Conservation (phyloP, 2,113 vertebrate genomes). For the Jaculus jaculus region DNA sequence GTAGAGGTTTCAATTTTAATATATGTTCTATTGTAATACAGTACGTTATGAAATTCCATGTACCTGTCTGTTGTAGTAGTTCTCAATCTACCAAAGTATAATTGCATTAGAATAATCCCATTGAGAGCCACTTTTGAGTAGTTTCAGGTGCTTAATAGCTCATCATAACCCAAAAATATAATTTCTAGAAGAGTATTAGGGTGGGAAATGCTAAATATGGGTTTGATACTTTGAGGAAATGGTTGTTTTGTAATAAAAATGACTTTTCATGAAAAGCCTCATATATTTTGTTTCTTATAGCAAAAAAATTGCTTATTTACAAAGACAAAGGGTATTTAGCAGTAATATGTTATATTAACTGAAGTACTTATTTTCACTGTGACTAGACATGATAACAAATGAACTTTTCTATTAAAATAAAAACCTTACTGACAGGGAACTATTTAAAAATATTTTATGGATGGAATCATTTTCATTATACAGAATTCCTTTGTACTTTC, state of each 20-base stretch:
- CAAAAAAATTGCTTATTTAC: not conserved
- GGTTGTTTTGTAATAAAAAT: not conserved
- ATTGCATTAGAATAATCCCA: not conserved
- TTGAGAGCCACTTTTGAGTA: no score
- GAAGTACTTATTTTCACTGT: not conserved
- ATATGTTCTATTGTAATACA: not conserved
- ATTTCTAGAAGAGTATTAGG: not conserved
- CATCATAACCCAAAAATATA: not conserved
- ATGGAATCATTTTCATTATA: not conserved
- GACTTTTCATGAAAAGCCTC: not conserved
- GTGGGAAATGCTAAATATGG: accelerated
- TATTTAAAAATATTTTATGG: not conserved
- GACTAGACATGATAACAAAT: not conserved
- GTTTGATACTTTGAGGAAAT: not conserved
- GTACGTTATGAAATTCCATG: not conserved
- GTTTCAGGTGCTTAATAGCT: not conserved
- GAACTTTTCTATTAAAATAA: not conserved
- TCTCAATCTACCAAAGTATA: not conserved
- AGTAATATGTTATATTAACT: not conserved
- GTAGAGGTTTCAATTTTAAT: not conserved
- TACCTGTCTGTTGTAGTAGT: not conserved
- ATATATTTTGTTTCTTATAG: not conserved
- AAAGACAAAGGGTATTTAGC: not conserved
- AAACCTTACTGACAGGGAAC: not conserved
- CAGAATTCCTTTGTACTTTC: not conserved